phyloP scores from a whole-genome alignment of 1,140 invertebrate species.

The Ctenoplectra terminalis region DNA sequence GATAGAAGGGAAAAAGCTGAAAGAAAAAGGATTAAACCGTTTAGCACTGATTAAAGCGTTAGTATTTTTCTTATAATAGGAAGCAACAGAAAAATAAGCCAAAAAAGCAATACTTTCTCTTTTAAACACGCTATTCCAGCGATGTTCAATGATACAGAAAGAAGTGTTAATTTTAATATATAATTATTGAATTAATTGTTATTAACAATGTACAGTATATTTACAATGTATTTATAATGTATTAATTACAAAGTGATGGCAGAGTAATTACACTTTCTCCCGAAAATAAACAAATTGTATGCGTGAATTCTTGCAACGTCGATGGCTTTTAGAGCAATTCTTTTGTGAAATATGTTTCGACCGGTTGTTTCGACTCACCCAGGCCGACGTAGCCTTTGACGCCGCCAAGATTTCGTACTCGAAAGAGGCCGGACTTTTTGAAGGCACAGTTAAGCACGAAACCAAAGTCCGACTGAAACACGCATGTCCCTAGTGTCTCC shows the following conservation, averaged over 20 bases:
- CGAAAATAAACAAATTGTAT: background rate
- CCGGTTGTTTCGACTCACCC: conserved; percentile 85
- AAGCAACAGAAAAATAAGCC: background rate
- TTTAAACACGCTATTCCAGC: background rate
- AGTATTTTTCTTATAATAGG: background rate
- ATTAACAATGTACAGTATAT: background rate
- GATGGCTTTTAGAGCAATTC: background rate
- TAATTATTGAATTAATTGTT: background rate
- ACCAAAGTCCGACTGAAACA: conserved; percentile 93
- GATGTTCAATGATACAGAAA: too few species aligned
- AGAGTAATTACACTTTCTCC: background rate
- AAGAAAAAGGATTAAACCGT: background rate
- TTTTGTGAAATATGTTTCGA: conserved; percentile 11
- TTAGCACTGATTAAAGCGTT: background rate
- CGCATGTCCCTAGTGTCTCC: conserved; percentile 87
- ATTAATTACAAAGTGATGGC: background rate
- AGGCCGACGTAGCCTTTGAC: conserved; percentile 93
- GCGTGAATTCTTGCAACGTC: background rate
- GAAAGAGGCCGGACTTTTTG: conserved; percentile 94
- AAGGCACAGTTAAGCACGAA: conserved; percentile 94
- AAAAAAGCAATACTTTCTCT: background rate
- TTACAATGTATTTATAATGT: background rate
- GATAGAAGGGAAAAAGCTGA: background rate
- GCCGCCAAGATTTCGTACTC: conserved; percentile 93
- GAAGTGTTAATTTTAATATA: too few species aligned